A percentile compares a stretch with the other conserved stretches of the same genome.
These are phyloP conservation scores for Cordilura impudica DNA, from an alignment of 2,888 invertebrate genomes.

Conservation along the genomic window DNA sequence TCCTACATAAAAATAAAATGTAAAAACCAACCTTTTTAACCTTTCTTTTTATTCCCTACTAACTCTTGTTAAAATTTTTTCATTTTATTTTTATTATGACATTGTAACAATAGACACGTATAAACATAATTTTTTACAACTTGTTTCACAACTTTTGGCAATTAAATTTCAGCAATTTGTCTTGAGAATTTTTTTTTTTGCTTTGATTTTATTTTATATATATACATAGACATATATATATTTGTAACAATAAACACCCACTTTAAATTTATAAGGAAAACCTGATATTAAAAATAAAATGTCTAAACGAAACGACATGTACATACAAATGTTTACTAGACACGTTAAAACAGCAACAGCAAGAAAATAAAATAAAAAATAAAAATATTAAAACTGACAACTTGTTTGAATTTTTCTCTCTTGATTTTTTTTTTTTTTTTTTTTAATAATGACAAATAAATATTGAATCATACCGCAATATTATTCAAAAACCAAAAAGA, in stretches of 20 bases:
- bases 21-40: too few species aligned
- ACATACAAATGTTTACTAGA: background rate
- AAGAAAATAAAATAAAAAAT: background rate
- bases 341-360: background rate
- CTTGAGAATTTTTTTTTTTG: background rate
- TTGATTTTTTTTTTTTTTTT: background rate
- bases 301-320: conserved; percentile 2
- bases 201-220: background rate
- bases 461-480: conserved; percentile 34
- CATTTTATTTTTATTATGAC: too few species aligned
- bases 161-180: background rate
- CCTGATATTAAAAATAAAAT: background rate
- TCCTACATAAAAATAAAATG: too few species aligned
- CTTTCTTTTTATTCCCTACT: too few species aligned
- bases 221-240: background rate
- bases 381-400: conserved; percentile 12
- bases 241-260: background rate
- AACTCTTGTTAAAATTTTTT: too few species aligned
- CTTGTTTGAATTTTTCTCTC: conserved; percentile 1
- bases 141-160: background rate
- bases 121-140: background rate
- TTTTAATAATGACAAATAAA: conserved; percentile 28
- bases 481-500: background rate
- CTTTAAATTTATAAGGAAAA: background rate
- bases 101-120: background rate